Evolutionary conservation across 2,113 vertebrate species (phyloP).

Genomic region (Propithecus coquereli): DNA sequence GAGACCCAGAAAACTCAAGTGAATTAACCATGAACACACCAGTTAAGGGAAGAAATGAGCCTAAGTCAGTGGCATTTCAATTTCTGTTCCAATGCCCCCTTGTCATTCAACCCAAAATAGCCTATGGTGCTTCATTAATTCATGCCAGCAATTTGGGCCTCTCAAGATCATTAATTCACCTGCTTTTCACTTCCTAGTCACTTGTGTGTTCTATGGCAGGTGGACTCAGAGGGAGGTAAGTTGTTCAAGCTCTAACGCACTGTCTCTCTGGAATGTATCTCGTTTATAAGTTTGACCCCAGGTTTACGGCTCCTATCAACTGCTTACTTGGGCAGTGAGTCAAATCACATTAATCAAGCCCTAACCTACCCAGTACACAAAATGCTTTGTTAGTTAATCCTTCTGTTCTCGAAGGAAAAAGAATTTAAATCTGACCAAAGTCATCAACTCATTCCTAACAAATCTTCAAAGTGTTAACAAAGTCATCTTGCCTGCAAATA

Average conservation of each 20-base stretch:
- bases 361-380: not conserved
- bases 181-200: not conserved
- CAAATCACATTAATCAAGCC: conserved; percentile 29
- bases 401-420: not conserved
- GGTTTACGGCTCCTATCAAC: conserved; percentile 13
- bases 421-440: not conserved
- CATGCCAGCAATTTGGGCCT: rapidly evolving
- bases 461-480: not conserved
- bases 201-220: not conserved
- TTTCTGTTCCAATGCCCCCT: not conserved
- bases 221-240: not conserved
- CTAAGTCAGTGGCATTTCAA: not conserved
- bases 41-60: not conserved
- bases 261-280: not conserved
- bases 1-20: not conserved
- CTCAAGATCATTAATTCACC: not conserved
- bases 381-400: conserved; percentile 22
- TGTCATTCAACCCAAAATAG: not conserved
- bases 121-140: not conserved
- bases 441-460: conserved; percentile 22
- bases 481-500: not conserved
- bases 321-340: conserved; percentile 5
- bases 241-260: not conserved
- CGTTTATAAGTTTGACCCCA: not conserved
- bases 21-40: not conserved